A percentile compares a stretch with the other conserved stretches of the same genome.
Evolutionary conservation across 2,888 invertebrate genomes (phyloP).

Genomic region (Ectemnius lituratus): DNA sequence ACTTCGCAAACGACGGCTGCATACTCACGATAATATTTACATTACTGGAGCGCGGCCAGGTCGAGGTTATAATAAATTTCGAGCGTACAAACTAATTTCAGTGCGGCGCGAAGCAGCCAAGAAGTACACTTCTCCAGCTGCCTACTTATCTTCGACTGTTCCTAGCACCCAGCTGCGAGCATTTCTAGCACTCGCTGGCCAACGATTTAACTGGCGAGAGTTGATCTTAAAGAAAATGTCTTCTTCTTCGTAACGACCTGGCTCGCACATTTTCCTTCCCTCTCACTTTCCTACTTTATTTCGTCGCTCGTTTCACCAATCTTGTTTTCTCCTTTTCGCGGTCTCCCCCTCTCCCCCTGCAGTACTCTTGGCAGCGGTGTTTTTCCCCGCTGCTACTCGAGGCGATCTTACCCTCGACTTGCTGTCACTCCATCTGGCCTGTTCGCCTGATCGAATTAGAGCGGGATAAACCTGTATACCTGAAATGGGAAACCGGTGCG

Average conservation of each 20-base stretch:
- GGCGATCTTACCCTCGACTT: conserved; percentile 1
- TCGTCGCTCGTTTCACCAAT: background rate
- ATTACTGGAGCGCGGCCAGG: conserved; percentile 44
- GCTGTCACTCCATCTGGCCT: conserved; percentile 24
- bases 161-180: background rate
- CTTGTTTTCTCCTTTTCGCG: background rate
- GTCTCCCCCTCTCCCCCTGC: background rate
- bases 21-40: conserved; percentile 62
- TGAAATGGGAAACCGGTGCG: conserved; percentile 54
- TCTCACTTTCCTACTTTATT: conserved; percentile 1
- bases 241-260: too few species aligned
- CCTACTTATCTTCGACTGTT: conserved; percentile 4
- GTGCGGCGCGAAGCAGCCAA: conserved; percentile 43
- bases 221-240: too few species aligned
- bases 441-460: conserved; percentile 42
- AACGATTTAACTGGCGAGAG: background rate
- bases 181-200: background rate
- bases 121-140: conserved; percentile 2
- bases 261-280: background rate
- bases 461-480: conserved; percentile 32
- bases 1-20: conserved; percentile 48
- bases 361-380: conserved; percentile 7
- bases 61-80: conserved; percentile 60
- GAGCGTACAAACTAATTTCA: conserved; percentile 62
- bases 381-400: background rate